Percentiles rank a stretch among this genome's conserved stretches.
phyloP scores from a whole-genome alignment of 1,140 invertebrate species.

The Zaprionus inermis region DNA sequence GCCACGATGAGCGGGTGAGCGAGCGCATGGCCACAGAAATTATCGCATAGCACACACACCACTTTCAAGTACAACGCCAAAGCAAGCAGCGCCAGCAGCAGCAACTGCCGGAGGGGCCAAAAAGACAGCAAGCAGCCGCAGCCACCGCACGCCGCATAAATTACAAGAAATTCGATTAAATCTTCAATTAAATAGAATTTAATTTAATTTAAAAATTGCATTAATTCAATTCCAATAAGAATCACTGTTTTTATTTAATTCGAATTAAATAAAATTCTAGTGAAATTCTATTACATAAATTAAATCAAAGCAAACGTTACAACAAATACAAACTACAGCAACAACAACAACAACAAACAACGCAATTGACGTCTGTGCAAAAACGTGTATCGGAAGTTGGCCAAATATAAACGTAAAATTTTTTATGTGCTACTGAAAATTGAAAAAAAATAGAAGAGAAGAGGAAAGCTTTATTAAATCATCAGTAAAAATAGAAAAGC shows the following conservation, averaged over 20 bases:
- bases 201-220: constrained; percentile 30
- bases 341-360: constrained; percentile 42
- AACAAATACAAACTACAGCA: constrained; percentile 6
- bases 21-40: constrained; percentile 66
- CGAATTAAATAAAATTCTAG: constrained; percentile 72
- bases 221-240: constrained; percentile 31
- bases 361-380: constrained; percentile 38
- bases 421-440: constrained; percentile 65
- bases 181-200: constrained; percentile 36
- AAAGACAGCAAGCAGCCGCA: constrained; percentile 48
- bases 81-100: constrained; percentile 51
- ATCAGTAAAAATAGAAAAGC: constrained; percentile 74
- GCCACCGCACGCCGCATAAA: constrained; percentile 57
- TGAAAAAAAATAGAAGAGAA: constrained; percentile 36
- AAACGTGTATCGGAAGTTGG: constrained; percentile 45
- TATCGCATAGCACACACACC: constrained; percentile 52
- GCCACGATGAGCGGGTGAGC: constrained; percentile 24
- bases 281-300: constrained; percentile 68
- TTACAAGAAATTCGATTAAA: constrained; percentile 58
- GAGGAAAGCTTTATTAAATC: constrained; percentile 67
- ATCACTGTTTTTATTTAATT: constrained; percentile 73
- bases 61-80: constrained; percentile 77
- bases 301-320: constrained; percentile 31
- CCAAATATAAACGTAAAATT: constrained; percentile 33
- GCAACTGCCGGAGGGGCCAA: constrained; percentile 62